phyloP scores from a whole-genome alignment of 2,113 vertebrate genomes.

The Labeo rohita region DNA sequence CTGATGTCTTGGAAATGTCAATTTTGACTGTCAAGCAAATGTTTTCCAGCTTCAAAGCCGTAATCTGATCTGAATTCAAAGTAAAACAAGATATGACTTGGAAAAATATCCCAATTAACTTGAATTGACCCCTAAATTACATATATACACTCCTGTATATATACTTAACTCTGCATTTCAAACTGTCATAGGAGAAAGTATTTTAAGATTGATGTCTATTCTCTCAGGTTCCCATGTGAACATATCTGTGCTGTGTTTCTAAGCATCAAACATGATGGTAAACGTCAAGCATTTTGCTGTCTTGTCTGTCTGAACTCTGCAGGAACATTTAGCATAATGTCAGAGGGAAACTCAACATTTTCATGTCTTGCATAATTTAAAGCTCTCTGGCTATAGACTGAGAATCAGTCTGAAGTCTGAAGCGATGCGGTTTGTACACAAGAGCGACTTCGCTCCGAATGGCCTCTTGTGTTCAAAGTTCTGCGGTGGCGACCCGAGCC shows the following conservation, averaged over 20 bases:
- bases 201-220: not conserved
- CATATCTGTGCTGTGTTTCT: not conserved
- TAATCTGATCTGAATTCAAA: not conserved
- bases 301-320: not conserved
- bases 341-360: slow-evolving; percentile 27
- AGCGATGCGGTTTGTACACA: slow-evolving; percentile 2
- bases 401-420: slow-evolving; percentile 35
- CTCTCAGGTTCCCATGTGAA: not conserved
- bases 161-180: not conserved
- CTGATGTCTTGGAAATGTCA: not conserved
- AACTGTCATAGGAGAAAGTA: not conserved
- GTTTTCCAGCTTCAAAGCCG: not conserved
- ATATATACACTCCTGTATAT: not conserved
- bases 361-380: slow-evolving; percentile 52
- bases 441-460: not conserved
- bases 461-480: not conserved
- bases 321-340: slow-evolving; percentile 9
- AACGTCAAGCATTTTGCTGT: not conserved
- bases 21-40: not conserved
- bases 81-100: not conserved
- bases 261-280: not conserved
- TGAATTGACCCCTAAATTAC: not conserved
- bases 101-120: not conserved
- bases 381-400: slow-evolving; percentile 39
- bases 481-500: not conserved